Percentiles rank a stretch among this genome's conserved stretches.
phyloP scores from a whole-genome alignment of 2,888 invertebrate species.

The Drosophila tanythrix region DNA sequence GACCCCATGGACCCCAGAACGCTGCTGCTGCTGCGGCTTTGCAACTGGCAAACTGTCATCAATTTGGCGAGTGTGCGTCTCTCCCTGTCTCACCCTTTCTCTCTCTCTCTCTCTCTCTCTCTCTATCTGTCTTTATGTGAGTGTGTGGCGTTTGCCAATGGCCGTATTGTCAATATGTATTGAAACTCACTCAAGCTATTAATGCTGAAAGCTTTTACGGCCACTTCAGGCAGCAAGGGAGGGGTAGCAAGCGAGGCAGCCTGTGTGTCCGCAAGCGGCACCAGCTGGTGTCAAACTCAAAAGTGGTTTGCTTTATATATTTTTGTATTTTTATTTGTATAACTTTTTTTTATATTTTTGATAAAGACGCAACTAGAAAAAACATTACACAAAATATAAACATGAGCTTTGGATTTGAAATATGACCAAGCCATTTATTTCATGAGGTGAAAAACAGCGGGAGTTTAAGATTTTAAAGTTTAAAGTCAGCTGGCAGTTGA shows the following conservation, averaged over 20 bases:
- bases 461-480: constrained; percentile 27
- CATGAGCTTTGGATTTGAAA: constrained; percentile 76
- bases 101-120: neutral
- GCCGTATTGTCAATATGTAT: constrained; percentile 80
- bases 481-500: constrained; percentile 42
- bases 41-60: constrained; percentile 81
- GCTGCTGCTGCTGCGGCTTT: constrained; percentile 60
- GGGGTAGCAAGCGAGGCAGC: constrained; percentile 21
- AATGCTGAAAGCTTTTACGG: constrained; percentile 80
- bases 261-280: constrained; percentile 71
- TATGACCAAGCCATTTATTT: constrained; percentile 58
- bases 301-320: constrained; percentile 77
- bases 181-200: constrained; percentile 82
- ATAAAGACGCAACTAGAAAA: constrained; percentile 58
- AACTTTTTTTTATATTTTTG: neutral
- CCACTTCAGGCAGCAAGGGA: constrained; percentile 69
- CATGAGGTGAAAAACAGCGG: constrained; percentile 28
- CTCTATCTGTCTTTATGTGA: constrained; percentile 7
- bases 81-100: neutral
- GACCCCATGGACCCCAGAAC: constrained; percentile 43
- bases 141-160: constrained; percentile 73
- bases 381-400: constrained; percentile 83
- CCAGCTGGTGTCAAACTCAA: constrained; percentile 82
- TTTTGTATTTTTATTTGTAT: constrained; percentile 37
- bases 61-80: constrained; percentile 68